Conservation (phyloP, 2,888 invertebrate species). For the Abscondita cerata region DNA sequence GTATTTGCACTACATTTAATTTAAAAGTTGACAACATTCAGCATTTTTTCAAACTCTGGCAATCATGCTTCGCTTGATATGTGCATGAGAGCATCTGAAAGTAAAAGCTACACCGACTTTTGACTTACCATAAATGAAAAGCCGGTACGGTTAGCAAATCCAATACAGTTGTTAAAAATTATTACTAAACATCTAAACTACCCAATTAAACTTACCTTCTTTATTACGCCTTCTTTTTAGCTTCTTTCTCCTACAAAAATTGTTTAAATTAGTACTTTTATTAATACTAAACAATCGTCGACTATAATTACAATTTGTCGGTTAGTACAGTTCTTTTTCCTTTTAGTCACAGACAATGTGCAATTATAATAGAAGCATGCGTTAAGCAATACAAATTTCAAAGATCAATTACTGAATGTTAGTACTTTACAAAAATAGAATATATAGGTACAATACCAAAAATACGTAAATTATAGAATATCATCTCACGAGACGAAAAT, state of each 20-base stretch:
- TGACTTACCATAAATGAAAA: slow-evolving; percentile 50
- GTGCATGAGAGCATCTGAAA: slow-evolving; percentile 13
- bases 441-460: too few species aligned
- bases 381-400: not conserved
- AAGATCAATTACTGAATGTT: too few species aligned
- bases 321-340: too few species aligned
- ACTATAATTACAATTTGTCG: too few species aligned
- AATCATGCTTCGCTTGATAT: slow-evolving; percentile 11
- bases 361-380: not conserved
- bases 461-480: too few species aligned
- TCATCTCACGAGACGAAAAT: too few species aligned
- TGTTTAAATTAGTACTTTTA: slow-evolving; percentile 9
- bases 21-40: not conserved
- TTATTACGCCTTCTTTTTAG: slow-evolving; percentile 88
- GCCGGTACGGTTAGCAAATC: slow-evolving; percentile 35
- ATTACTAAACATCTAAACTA: slow-evolving; percentile 36
- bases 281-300: not conserved
- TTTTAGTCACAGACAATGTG: too few species aligned
- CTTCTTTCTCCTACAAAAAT: slow-evolving; percentile 78
- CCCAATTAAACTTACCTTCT: slow-evolving; percentile 74
- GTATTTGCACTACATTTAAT: not conserved
- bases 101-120: slow-evolving; percentile 31
- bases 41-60: slow-evolving; percentile 2
- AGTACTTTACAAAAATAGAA: too few species aligned
- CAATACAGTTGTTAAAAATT: slow-evolving; percentile 28